Evolutionary conservation across 2,113 vertebrate species (phyloP).

Genomic region (Bothrops jararaca): DNA sequence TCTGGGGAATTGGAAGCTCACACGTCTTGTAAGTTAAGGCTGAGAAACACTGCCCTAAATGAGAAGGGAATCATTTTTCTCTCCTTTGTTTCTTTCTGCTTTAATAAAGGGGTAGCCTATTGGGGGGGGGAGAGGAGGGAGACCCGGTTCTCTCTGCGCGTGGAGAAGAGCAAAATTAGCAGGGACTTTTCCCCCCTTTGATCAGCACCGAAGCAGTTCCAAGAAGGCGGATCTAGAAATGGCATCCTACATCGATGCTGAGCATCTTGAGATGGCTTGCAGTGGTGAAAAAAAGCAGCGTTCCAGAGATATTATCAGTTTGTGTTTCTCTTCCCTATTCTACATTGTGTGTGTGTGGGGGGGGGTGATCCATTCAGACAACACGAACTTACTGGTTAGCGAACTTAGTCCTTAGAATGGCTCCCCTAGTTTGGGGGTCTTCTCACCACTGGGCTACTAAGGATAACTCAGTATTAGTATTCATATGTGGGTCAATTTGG

Average conservation of each 20-base stretch:
- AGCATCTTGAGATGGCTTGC: not conserved
- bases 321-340: not conserved
- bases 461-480: not conserved
- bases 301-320: not conserved
- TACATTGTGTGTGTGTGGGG: not conserved
- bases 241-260: not conserved
- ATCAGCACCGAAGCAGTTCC: not conserved
- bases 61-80: not conserved
- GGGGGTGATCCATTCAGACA: not conserved
- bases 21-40: not conserved
- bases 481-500: constrained; percentile 16
- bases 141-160: not conserved
- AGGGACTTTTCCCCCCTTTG: not conserved
- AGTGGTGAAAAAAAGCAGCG: not conserved
- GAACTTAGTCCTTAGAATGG: not conserved
- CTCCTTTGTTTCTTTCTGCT: not conserved
- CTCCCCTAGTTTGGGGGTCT: not conserved
- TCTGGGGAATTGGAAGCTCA: not conserved
- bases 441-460: not conserved
- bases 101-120: not conserved
- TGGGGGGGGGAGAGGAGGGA: not conserved
- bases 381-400: too few species aligned
- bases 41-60: not conserved
- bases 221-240: not conserved
- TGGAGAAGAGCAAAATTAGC: too few species aligned